Base-by-base conservation (phyloP, 2,113 vertebrate genomes). In the Poicephalus gulielmi region DNA sequence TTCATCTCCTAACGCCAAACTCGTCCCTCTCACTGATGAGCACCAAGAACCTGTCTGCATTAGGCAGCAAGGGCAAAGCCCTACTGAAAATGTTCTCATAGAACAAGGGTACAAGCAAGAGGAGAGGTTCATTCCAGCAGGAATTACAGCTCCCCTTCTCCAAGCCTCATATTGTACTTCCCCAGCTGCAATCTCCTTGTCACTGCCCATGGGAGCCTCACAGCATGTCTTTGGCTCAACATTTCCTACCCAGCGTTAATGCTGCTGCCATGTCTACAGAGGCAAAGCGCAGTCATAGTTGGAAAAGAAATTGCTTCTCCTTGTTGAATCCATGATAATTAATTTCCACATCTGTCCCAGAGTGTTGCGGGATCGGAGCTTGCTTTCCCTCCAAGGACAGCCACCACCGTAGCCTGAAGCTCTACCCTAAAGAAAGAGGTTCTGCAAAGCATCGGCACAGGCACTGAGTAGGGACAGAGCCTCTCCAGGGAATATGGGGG, bases 381-480 rank as follows among this genome's bases (percentile, higher is more conserved):
- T 53, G 8, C 41, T 47, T 52, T n/a, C 25, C 35, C 19, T 59
- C 30, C 57, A 16, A 46, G 10, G 35, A 37, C 5, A 35, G 37
- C 35, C 33, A 2, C 28, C 74, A 47, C 30, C 27, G 2, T 9
- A 46, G 15, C 30, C 55, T 13, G 10, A 19, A 60, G 55, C 44
- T 79, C 27, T 80, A 83, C 31, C 68, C 35, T 68, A 59, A 19
- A 13, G 13, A 50, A 66, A 15, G 71, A 55, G 8, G 7, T 28
- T 66, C 66, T 37, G 46, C 27, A 70, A 52, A 64, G 41, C 63
- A 24, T 18, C 33, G 3, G 13, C 1, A 0, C 50, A 43, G n/a
- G 17, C 39, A 50, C 13, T 0, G 1, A 25, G 23, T 0, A 27
- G 60, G 69, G 60, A 49, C 18, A 24, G 31, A 22, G 14, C 74